phyloP scores from a whole-genome alignment of 1,140 invertebrate genomes.

The Steinernema feltiae region DNA sequence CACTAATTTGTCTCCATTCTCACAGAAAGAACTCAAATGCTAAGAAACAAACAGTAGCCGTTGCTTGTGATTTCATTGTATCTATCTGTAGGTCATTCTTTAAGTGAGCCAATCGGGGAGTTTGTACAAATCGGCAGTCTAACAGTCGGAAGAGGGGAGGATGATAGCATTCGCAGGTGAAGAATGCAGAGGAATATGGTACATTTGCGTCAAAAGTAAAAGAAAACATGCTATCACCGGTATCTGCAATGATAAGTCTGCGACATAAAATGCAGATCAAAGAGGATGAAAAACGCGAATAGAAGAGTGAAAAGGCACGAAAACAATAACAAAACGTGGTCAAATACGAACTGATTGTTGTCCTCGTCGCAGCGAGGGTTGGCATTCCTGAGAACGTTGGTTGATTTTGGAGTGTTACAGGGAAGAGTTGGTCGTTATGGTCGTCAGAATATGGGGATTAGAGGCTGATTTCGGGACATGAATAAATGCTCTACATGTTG shows the following conservation, averaged over 20 bases:
- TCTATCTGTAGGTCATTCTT: background rate
- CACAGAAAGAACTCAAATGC: too few relatives aligned
- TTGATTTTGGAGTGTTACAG: background rate
- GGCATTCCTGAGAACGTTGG: background rate
- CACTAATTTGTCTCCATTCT: too few relatives aligned
- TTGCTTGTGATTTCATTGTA: background rate
- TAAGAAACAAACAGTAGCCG: too few relatives aligned
- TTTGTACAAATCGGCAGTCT: constrained; percentile 6
- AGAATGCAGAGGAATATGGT: too few relatives aligned
- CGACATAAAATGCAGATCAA: background rate
- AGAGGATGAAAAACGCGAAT: background rate
- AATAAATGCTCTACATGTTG: background rate
- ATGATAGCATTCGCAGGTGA: too few relatives aligned
- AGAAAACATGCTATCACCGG: background rate
- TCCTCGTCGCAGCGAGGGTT: background rate
- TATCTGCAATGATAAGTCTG: constrained; percentile 9
- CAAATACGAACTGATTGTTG: background rate
- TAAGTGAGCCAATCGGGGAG: background rate
- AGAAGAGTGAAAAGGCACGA: background rate
- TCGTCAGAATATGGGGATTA: background rate
- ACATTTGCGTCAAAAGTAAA: background rate
- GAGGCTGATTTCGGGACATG: too few relatives aligned
- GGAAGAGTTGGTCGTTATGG: background rate
- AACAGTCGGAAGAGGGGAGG: too few relatives aligned
- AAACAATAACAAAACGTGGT: background rate